Evolutionary conservation across 1,140 invertebrate species (phyloP).

Genomic region (Macrobrachium nipponense): DNA sequence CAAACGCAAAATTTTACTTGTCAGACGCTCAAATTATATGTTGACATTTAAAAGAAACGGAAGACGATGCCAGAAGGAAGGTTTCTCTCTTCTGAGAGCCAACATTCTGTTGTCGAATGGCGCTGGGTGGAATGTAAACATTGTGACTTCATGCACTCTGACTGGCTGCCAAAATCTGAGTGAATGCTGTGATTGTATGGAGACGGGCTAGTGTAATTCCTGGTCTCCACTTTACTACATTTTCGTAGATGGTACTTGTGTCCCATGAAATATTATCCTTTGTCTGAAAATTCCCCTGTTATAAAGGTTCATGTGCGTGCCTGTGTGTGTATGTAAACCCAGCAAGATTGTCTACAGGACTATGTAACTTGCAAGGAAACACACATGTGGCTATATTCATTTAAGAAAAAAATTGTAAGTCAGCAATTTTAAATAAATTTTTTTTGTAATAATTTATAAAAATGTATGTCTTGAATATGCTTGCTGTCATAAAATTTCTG

Average conservation of each 20-base stretch:
- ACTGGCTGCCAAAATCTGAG: constrained; percentile 49
- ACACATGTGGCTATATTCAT: not conserved
- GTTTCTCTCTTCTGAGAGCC: no score
- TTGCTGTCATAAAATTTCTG: no score
- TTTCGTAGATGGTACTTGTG: constrained; percentile 52
- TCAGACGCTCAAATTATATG: no score
- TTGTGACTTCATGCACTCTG: constrained; percentile 24
- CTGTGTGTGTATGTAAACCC: no score
- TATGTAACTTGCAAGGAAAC: no score
- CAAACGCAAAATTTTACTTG: no score
- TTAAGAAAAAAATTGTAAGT: not conserved
- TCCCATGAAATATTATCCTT: constrained; percentile 9
- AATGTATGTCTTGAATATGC: not conserved
- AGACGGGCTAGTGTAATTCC: constrained; percentile 7
- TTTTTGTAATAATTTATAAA: not conserved
- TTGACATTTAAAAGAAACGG: no score
- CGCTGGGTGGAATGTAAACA: not conserved
- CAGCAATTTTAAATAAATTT: no score
- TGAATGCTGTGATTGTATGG: constrained; percentile 38
- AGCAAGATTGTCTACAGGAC: no score
- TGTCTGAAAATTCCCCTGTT: not conserved
- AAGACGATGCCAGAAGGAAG: no score
- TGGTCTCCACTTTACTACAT: constrained; percentile 2
- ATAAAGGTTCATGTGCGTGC: not conserved
- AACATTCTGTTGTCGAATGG: not conserved